phyloP scores from a whole-genome alignment of 2,797 vertebrate species.

The Spinus pinus region DNA sequence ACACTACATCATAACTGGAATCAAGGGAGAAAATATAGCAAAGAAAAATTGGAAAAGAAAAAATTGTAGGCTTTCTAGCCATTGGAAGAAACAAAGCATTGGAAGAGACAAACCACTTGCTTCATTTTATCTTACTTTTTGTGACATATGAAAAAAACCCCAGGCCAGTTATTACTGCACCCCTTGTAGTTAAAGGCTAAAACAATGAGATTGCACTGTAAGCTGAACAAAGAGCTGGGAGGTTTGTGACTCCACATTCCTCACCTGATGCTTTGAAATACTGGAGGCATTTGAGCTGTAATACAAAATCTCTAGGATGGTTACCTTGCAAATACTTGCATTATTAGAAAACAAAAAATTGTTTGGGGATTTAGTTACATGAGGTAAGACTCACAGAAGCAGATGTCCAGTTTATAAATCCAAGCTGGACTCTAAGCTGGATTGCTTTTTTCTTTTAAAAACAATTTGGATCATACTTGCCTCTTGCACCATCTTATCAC shows the following conservation, averaged over 20 bases:
- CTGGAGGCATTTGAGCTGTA: background rate
- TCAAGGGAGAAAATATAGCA: background rate
- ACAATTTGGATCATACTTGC: background rate
- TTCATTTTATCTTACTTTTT: background rate
- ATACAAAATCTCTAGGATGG: background rate
- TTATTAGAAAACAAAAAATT: background rate
- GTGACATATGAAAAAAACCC: background rate
- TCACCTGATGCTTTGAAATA: background rate
- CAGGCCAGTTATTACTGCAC: background rate
- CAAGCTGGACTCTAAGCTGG: background rate
- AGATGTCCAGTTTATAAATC: background rate
- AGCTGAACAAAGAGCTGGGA: background rate
- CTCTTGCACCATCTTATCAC: background rate
- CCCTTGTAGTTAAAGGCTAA: background rate
- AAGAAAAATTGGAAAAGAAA: background rate
- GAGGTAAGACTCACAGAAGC: background rate
- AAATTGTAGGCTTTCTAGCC: background rate
- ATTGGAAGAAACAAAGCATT: background rate
- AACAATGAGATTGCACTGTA: background rate
- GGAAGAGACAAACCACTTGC: background rate
- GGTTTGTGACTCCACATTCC: background rate
- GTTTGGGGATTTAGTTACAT: background rate
- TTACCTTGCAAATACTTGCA: background rate
- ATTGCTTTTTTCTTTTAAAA: background rate
- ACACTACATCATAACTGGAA: background rate